Evolutionary conservation across 2,888 invertebrate species (phyloP), one percentile per base, ranked within the genome.

Genomic region (Clunio marinus): DNA sequence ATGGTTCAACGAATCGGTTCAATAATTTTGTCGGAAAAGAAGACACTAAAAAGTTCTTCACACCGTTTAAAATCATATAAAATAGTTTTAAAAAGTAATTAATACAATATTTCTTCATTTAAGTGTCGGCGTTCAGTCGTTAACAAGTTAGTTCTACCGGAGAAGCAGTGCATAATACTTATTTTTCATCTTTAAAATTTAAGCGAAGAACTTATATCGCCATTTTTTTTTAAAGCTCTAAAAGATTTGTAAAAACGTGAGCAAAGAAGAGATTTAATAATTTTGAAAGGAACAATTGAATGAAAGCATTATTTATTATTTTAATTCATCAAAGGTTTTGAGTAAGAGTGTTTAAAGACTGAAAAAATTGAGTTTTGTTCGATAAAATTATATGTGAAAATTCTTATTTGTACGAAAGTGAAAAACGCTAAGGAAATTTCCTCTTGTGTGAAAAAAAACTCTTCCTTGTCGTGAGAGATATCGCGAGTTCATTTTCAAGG

Each of bases 231-330:
- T 8, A 32, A 13, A 32, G 35, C 35, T 13, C 35, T 32, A 51
- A 51, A 51, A 51, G 35, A 51, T n/a, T n/a, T n/a, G 51, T n/a
- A 58, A 55, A 58, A 25, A 28, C 58, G 58, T 58, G 58, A 58
- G 20, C n/a, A 25, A 27, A 13, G 28, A 58, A 58, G 27, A 55
- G 17, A 58, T 51, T 51, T 22, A 2, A n/a, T 51, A 51, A 51
- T 20, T n/a, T 51, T 51, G 51, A 51, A 17, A 51, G 51, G 22
- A 51, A 51, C 20, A 20, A 22, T 51, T 13, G 51, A 51, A 2
- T 5, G 22, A 51, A 51, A 22, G 51, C 8, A 8, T 13, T 17
- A 22, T 17, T 7, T 22, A 2, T 4, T 22, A 8, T 51, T 8
- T 8, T 5, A 22, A 51, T 7, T 22, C 20, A 13, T 51, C 51